Conservation (phyloP, 2,113 vertebrate species). For the Agapornis roseicollis region DNA sequence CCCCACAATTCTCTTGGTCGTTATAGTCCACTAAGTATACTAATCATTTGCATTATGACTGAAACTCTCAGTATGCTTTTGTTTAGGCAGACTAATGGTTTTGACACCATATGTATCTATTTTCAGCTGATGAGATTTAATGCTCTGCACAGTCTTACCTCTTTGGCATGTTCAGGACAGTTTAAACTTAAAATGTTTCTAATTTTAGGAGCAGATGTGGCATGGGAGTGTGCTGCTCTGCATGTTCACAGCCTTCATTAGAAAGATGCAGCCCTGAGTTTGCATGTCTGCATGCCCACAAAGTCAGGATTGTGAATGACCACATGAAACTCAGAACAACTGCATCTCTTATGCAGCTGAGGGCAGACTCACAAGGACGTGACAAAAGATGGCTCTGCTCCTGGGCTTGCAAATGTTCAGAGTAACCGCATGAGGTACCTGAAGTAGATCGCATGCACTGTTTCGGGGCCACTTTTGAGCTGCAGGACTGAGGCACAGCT, state of each 20-base stretch:
- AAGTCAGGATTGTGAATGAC: background rate
- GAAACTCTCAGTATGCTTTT: background rate
- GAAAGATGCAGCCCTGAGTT: background rate
- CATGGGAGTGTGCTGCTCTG: background rate
- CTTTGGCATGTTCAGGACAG: background rate
- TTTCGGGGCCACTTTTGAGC: background rate
- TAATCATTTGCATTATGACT: background rate
- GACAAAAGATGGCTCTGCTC: background rate
- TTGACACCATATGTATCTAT: background rate
- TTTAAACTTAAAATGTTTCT: constrained; percentile 4
- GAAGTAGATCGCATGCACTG: background rate
- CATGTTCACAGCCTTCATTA: background rate
- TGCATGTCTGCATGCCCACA: rapidly evolving
- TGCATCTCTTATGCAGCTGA: rapidly evolving
- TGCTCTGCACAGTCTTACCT: background rate
- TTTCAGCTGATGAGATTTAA: background rate
- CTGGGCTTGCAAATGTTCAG: background rate
- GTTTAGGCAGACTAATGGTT: background rate
- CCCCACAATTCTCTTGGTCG: background rate
- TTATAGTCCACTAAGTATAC: background rate
- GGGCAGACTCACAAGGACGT: background rate
- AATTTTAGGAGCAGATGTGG: background rate
- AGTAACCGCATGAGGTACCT: rapidly evolving
- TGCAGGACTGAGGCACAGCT: background rate
- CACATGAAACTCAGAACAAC: background rate